Conservation (phyloP, 2,797 vertebrate species). For the Aeoliscus strigatus region DNA sequence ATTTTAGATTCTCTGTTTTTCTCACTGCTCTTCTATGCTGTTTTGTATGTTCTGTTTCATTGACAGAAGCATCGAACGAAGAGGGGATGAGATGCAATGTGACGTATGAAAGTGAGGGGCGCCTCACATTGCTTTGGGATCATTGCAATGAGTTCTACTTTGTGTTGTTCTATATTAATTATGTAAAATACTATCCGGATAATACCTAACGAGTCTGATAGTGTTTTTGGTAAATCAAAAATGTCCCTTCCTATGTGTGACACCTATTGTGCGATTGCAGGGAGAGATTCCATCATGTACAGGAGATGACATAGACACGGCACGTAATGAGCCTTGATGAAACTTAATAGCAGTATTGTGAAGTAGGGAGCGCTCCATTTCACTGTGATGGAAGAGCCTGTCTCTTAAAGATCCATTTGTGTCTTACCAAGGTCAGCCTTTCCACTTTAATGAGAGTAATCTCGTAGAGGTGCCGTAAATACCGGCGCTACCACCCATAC, state of each 20-base stretch:
- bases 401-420: constrained; percentile 67
- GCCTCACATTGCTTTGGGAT: constrained; percentile 8
- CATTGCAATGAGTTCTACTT: constrained; percentile 13
- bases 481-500: constrained; percentile 15
- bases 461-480: constrained; percentile 41
- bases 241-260: no score
- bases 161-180: no score
- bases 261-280: constrained; percentile 36
- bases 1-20: constrained; percentile 13
- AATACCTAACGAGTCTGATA: no score
- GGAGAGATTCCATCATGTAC: constrained; percentile 38
- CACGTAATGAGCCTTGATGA: constrained; percentile 68
- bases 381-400: constrained; percentile 62
- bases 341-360: constrained; percentile 69
- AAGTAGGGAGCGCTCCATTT: constrained; percentile 62
- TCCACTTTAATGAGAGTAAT: constrained; percentile 56
- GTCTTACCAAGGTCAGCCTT: constrained; percentile 64
- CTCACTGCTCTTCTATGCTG: constrained; percentile 10
- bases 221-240: no score
- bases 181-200: no score
- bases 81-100: constrained; percentile 2
- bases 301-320: constrained; percentile 55
- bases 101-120: constrained; percentile 18
- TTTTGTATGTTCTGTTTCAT: constrained; percentile 6
- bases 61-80: constrained; percentile 17